phyloP scores from a whole-genome alignment of 2,888 invertebrate species.

The Protonemura montana region DNA sequence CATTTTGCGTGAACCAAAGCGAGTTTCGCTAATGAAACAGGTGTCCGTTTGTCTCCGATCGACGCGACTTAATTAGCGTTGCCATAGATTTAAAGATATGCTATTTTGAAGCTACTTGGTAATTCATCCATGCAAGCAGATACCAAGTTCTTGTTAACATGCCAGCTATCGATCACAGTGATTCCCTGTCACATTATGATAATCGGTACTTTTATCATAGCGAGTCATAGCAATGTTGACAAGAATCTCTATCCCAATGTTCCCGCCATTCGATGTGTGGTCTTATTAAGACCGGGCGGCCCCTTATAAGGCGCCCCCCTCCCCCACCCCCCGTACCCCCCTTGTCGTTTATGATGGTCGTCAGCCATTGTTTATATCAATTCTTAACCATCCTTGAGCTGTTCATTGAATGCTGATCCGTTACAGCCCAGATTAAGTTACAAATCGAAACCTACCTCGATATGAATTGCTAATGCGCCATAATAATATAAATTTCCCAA shows the following conservation, averaged over 20 bases:
- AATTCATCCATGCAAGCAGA: neutral
- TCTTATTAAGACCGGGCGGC: constrained; percentile 7
- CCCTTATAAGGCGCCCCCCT: neutral
- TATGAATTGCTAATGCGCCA: constrained; percentile 33
- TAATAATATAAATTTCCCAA: neutral
- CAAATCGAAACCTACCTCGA: constrained; percentile 37
- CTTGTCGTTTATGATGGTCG: neutral
- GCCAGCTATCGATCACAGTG: neutral
- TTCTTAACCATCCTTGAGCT: neutral
- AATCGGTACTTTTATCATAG: neutral
- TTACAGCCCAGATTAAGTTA: constrained; percentile 44
- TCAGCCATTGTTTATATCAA: constrained; percentile 4
- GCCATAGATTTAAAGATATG: neutral
- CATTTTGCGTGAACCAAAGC: neutral
- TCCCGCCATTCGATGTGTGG: neutral
- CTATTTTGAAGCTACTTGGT: neutral
- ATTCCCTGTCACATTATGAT: constrained; percentile 2
- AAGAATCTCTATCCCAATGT: neutral
- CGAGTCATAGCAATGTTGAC: neutral
- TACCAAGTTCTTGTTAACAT: neutral
- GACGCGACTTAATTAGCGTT: neutral
- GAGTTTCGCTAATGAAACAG: neutral
- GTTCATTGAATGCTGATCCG: constrained; percentile 36
- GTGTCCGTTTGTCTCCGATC: neutral
- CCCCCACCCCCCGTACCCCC: neutral